Percentiles rank a stretch among this genome's conserved stretches.
These are phyloP conservation scores for Atta colombica DNA, from an alignment of 1,140 invertebrate species.

Conservation along the genomic window DNA sequence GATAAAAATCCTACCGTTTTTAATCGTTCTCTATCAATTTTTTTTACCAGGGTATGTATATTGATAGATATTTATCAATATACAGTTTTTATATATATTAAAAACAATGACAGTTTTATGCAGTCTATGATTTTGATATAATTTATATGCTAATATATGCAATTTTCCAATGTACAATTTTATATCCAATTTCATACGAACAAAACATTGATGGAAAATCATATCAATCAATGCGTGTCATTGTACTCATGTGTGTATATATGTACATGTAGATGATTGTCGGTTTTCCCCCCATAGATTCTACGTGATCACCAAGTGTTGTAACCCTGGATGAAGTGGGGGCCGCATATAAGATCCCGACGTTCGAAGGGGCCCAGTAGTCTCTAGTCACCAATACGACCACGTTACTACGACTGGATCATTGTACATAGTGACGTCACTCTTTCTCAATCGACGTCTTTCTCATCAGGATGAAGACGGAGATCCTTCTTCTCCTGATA, in stretches of 20 bases:
- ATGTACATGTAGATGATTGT: constrained; percentile 75
- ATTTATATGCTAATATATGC: neutral
- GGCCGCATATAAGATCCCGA: constrained; percentile 85
- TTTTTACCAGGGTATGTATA: neutral
- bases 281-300: constrained; percentile 72
- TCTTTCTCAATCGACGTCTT: constrained; percentile 33
- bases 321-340: constrained; percentile 83
- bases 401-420: constrained; percentile 67
- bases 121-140: neutral
- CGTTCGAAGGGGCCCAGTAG: constrained; percentile 83
- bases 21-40: no score
- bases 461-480: constrained; percentile 81
- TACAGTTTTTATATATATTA: neutral
- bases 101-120: neutral
- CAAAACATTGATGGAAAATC: neutral
- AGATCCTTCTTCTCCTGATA: constrained; percentile 79
- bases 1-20: no score
- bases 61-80: neutral
- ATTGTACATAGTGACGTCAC: constrained; percentile 36
- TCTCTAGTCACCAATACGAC: constrained; percentile 84
- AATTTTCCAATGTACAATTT: neutral
- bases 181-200: neutral
- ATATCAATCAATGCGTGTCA: neutral
- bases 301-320: constrained; percentile 80
- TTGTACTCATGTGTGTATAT: neutral